Base-by-base conservation (phyloP, 2,888 invertebrate genomes). In the Sphinx pinastri region DNA sequence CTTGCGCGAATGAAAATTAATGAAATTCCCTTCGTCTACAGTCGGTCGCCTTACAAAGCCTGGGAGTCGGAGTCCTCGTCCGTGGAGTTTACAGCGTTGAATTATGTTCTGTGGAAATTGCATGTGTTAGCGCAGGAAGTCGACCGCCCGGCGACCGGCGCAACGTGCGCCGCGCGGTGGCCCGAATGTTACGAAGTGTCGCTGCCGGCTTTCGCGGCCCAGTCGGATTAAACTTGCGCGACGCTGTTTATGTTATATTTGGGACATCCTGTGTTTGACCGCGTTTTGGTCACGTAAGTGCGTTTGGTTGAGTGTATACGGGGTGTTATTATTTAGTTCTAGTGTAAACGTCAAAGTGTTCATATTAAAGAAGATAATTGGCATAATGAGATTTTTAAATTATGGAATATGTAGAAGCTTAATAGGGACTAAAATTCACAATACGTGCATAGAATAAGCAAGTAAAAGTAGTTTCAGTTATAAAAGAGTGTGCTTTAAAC, bases 1-100 rank as follows among this genome's bases (percentile, higher is more conserved):
- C 87, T 88, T 86, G 80, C 74, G 73, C 82, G 83, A 85, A 88
- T 89, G 88, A 86, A 89, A 92, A 89, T 91, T 92, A 91, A 91
- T 91, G 89, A 89, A 91, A 89, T 88, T 88, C 85, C 77, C 81
- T 76, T 77, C 72, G 70, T 68, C 76, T 73, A 72, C 73, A 74
- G 79, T 77, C 79, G 81, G 80, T 79, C 77, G 76, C 82, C 74
- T 84, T 84, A 84, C 84, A 87, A 86, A 85, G 84, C 79, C 81
- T 11, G n/a, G 19, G 16, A 19, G 47, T 19, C 16, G 31, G 58
- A 31, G 63, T 63, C 13, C 49, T 0, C 67, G 74, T 25, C 47
- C 57, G 49, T 51, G 51, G 68, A 72, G 75, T 75, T 77, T 74
- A 70, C 76, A 74, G 71, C 73, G 72, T 72, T 75, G 77, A 78